Evolutionary conservation across 2,888 invertebrate species (phyloP).

Genomic region (Syrphus vitripennis): DNA sequence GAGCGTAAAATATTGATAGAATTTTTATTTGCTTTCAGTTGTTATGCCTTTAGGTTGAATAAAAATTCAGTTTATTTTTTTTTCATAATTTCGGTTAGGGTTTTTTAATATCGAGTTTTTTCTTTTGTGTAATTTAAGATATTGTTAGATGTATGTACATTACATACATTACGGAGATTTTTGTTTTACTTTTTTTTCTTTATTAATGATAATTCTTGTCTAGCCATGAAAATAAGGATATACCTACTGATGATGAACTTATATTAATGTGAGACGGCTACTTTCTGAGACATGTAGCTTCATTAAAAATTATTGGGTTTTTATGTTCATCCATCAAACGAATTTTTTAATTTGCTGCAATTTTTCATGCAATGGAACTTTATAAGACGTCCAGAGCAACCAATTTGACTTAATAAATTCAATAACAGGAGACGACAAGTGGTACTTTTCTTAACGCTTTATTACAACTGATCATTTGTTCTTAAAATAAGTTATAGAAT

Average conservation of each 20-base stretch:
- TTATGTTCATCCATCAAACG: too few relatives aligned
- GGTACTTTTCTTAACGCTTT: too few relatives aligned
- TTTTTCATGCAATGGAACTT: too few relatives aligned
- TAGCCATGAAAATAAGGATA: background rate
- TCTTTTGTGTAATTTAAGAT: slow-evolving; percentile 19
- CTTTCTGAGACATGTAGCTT: background rate
- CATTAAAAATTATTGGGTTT: too few relatives aligned
- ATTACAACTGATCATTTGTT: too few relatives aligned
- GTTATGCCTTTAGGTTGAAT: slow-evolving; percentile 21
- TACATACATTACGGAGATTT: background rate
- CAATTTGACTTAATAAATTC: too few relatives aligned
- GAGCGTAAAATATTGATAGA: slow-evolving; percentile 66
- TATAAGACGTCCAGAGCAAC: too few relatives aligned
- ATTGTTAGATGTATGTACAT: background rate
- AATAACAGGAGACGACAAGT: too few relatives aligned
- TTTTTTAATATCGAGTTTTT: slow-evolving; percentile 36
- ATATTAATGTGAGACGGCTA: background rate
- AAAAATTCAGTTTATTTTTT: background rate
- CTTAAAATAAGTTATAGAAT: too few relatives aligned
- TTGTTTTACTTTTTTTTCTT: background rate
- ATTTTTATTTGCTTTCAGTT: slow-evolving; percentile 32
- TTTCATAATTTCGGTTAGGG: background rate
- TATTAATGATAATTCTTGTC: background rate
- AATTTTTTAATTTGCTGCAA: too few relatives aligned
- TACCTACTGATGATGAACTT: background rate